These are phyloP conservation scores for Andrena minutula DNA, from an alignment of 2,888 invertebrate genomes.

Conservation along the genomic window DNA sequence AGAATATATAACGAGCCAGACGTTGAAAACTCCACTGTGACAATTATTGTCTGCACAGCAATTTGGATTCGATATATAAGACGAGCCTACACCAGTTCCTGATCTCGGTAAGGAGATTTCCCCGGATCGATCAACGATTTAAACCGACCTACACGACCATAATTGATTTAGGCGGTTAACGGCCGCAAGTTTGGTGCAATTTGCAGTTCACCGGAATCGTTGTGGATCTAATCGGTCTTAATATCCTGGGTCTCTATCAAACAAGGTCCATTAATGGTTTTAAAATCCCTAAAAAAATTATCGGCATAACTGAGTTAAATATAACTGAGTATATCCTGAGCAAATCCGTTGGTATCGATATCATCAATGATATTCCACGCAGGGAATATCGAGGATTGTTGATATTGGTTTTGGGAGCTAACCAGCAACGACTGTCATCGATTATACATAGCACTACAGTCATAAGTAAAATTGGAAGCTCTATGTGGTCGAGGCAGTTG, in stretches of 20 bases:
- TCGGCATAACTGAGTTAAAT: too few relatives aligned
- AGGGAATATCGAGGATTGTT: too few relatives aligned
- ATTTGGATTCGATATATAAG: background rate
- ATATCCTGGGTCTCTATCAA: background rate
- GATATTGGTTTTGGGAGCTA: too few relatives aligned
- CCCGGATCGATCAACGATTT: background rate
- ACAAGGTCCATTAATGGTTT: background rate
- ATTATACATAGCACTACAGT: too few relatives aligned
- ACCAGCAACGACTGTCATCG: too few relatives aligned
- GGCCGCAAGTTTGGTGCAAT: background rate
- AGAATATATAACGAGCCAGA: background rate
- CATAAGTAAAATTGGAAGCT: too few relatives aligned
- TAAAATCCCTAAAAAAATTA: background rate
- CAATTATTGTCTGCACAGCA: background rate
- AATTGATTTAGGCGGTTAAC: constrained; percentile 5
- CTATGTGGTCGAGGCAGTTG: too few relatives aligned
- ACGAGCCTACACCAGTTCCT: too few relatives aligned
- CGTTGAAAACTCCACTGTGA: background rate
- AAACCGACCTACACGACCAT: background rate
- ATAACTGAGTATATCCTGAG: too few relatives aligned
- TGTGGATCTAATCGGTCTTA: background rate
- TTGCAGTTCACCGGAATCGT: background rate
- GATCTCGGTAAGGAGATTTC: background rate
- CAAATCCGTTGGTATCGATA: too few relatives aligned
- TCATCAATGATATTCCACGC: too few relatives aligned